A percentile compares a stretch with the other conserved stretches of the same genome.
Evolutionary conservation across 2,888 invertebrate genomes (phyloP).

Genomic region (Charanyca ferruginea): DNA sequence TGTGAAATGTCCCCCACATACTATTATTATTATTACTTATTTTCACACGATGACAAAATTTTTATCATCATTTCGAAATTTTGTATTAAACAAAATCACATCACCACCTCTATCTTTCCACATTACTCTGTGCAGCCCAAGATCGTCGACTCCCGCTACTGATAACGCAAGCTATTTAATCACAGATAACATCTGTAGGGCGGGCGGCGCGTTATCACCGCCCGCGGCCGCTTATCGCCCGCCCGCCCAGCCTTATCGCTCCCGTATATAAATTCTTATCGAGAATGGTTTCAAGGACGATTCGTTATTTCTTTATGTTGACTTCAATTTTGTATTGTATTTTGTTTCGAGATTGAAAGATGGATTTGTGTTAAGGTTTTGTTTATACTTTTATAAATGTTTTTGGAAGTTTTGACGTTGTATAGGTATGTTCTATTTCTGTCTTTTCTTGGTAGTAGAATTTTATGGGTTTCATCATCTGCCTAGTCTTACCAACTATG

Average conservation of each 20-base stretch:
- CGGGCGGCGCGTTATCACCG: constrained; percentile 83
- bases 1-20: too few species aligned
- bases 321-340: constrained; percentile 64
- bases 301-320: constrained; percentile 66
- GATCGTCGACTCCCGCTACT: constrained; percentile 77
- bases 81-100: neutral
- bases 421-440: neutral
- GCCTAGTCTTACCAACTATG: too few species aligned
- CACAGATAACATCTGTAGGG: constrained; percentile 85
- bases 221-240: constrained; percentile 80
- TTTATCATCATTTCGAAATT: too few species aligned
- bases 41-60: too few species aligned
- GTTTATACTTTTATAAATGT: neutral
- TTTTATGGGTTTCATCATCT: too few species aligned
- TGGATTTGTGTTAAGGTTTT: constrained; percentile 9
- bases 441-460: too few species aligned
- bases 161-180: constrained; percentile 88
- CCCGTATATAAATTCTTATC: constrained; percentile 83
- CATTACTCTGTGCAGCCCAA: constrained; percentile 74
- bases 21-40: too few species aligned
- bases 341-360: constrained; percentile 52
- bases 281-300: constrained; percentile 71
- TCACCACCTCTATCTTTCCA: constrained; percentile 47
- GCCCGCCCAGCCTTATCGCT: constrained; percentile 79
- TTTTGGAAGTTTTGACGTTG: neutral